Conservation (phyloP, 2,113 vertebrate genomes). For the Scolopax mira region DNA sequence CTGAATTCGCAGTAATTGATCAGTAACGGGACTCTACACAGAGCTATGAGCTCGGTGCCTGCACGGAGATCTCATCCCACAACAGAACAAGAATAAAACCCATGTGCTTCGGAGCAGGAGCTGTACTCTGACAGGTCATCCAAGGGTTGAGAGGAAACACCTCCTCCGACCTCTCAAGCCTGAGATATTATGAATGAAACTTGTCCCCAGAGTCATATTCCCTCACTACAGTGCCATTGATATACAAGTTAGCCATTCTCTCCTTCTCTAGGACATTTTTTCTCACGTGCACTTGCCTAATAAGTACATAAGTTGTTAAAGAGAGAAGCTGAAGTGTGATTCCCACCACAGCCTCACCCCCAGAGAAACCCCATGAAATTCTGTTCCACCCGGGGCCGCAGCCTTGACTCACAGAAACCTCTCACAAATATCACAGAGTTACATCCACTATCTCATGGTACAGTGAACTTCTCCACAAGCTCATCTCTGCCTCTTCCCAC, state of each 20-base stretch:
- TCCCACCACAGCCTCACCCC: accelerated
- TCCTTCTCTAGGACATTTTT: not conserved
- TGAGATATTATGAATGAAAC: not conserved
- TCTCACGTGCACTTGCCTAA: not conserved
- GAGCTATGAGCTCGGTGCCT: not conserved
- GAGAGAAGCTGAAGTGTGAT: not conserved
- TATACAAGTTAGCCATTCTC: not conserved
- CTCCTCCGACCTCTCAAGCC: not conserved
- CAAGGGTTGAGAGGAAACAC: not conserved
- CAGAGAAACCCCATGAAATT: not conserved
- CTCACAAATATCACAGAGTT: not conserved
- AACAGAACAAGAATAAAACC: not conserved
- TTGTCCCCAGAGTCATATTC: not conserved
- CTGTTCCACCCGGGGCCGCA: not conserved
- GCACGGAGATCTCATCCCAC: not conserved
- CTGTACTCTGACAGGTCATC: not conserved
- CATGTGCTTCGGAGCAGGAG: not conserved
- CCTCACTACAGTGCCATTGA: not conserved
- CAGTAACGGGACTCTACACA: not conserved
- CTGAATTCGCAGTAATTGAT: not conserved
- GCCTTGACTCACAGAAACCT: not conserved
- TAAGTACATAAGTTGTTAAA: not conserved
- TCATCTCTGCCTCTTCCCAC: not conserved
- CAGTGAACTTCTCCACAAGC: not conserved
- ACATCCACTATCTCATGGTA: not conserved